A percentile compares a stretch with the other conserved stretches of the same genome.
These are phyloP conservation scores for Cinclus cinclus DNA, from an alignment of 2,113 vertebrate genomes.

Conservation along the genomic window DNA sequence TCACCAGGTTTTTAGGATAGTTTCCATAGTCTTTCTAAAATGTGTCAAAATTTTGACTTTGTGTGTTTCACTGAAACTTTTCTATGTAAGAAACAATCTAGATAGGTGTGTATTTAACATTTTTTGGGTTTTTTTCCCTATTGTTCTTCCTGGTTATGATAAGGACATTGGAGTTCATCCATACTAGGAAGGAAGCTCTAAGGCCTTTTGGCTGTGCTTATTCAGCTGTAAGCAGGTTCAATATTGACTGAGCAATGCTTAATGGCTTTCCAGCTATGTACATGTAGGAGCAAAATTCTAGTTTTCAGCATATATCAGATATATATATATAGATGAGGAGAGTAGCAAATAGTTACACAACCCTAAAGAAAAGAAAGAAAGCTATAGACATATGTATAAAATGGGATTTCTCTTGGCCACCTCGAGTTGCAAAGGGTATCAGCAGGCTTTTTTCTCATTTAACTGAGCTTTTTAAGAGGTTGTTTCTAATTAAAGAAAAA, in stretches of 20 bases:
- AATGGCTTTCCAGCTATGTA: background rate
- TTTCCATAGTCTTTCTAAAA: background rate
- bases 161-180: background rate
- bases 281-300: background rate
- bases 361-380: background rate
- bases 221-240: background rate
- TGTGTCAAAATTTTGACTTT: background rate
- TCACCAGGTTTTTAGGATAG: background rate
- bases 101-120: background rate
- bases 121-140: background rate
- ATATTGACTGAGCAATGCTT: background rate
- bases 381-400: background rate
- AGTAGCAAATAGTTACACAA: background rate
- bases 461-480: background rate
- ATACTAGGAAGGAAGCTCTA: background rate
- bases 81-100: background rate
- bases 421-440: background rate
- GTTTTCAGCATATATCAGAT: background rate
- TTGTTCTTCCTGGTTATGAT: background rate
- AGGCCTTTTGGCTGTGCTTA: background rate
- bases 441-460: background rate
- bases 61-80: background rate
- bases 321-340: background rate
- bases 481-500: background rate
- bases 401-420: background rate